Evolutionary conservation across 2,113 vertebrate genomes (phyloP).

Genomic region (Rhegmatorhina hoffmannsi): DNA sequence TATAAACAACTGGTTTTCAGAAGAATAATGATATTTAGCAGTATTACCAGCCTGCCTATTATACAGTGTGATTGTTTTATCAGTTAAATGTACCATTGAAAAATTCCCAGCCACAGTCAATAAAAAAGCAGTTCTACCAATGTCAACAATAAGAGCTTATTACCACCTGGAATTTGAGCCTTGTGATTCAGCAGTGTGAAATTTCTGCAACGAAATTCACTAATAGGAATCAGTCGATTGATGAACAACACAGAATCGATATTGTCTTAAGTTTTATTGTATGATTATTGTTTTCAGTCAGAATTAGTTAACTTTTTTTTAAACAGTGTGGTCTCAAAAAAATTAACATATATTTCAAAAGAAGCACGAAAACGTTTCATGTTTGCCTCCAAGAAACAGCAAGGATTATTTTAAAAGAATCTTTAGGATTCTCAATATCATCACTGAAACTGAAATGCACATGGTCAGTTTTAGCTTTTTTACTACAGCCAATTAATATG

Average conservation of each 20-base stretch:
- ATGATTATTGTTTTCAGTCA: background rate
- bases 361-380: background rate
- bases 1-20: background rate
- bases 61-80: background rate
- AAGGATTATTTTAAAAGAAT: background rate
- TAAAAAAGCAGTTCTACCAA: background rate
- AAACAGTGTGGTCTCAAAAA: background rate
- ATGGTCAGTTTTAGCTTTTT: background rate
- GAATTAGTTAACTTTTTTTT: background rate
- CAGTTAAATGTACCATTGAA: background rate
- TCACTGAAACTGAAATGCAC: background rate
- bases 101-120: background rate
- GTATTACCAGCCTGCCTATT: background rate
- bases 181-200: background rate
- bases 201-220: background rate
- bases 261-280: background rate
- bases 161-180: background rate
- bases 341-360: background rate
- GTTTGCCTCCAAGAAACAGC: background rate
- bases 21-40: background rate
- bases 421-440: background rate
- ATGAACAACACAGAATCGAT: background rate
- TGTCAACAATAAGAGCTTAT: background rate
- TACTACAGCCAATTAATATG: background rate
- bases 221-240: background rate